Conservation (phyloP, 2,113 vertebrate species). For the Trinectes maculatus region DNA sequence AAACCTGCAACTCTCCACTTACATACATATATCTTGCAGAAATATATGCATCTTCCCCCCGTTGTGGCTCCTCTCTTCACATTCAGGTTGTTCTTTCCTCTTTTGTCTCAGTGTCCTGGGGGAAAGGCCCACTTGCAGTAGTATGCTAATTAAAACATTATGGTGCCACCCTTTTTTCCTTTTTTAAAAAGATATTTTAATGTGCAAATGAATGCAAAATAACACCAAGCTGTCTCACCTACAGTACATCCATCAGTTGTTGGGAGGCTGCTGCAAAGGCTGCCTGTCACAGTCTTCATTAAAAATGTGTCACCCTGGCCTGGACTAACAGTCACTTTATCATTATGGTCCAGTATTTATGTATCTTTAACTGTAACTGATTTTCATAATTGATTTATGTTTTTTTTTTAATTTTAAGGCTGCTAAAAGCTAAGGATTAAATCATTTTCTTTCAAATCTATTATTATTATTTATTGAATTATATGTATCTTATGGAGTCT, state of each 20-base stretch:
- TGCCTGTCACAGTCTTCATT: conserved; percentile 11
- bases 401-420: not conserved
- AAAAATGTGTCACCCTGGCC: not conserved
- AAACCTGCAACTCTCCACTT: not conserved
- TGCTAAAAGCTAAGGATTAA: not conserved
- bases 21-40: not conserved
- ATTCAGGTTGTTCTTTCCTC: conserved; percentile 25
- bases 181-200: conserved; percentile 42
- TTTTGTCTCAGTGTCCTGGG: conserved; percentile 55
- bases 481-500: too few species aligned
- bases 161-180: conserved; percentile 43
- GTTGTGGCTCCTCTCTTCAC: conserved; percentile 6
- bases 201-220: conserved; percentile 58
- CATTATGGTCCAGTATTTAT: not conserved
- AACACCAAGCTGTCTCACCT: conserved; percentile 35
- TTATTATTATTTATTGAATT: too few species aligned
- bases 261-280: not conserved
- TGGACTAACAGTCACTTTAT: not conserved
- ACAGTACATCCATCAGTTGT: not conserved
- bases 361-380: not conserved
- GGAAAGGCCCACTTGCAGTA: conserved; percentile 40
- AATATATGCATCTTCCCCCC: conserved; percentile 10
- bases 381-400: not conserved
- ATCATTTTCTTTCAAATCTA: not conserved
- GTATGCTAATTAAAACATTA: conserved; percentile 57